phyloP scores from a whole-genome alignment of 2,888 invertebrate species.

The Willowsia nigromaculata region DNA sequence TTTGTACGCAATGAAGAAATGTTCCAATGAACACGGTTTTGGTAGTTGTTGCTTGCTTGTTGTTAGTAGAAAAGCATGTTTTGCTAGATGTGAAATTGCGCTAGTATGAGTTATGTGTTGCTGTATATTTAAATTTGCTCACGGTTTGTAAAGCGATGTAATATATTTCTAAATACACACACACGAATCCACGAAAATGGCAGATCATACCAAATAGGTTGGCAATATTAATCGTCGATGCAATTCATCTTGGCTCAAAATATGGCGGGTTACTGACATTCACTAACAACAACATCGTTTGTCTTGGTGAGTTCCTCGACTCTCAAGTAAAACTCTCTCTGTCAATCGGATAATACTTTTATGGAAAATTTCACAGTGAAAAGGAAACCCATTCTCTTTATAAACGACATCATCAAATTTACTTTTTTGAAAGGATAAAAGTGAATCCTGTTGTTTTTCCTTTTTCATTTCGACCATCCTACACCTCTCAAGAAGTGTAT shows the following conservation, averaged over 20 bases:
- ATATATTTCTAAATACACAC: not conserved
- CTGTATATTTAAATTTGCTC: not conserved
- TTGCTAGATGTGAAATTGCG: not conserved
- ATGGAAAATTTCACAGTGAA: not conserved
- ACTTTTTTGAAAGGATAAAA: not conserved
- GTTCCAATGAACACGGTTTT: not conserved
- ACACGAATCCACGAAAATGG: not conserved
- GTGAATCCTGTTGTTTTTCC: not conserved
- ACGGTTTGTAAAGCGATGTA: not conserved
- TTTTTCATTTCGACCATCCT: not conserved
- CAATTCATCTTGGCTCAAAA: not conserved
- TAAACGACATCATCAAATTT: not conserved
- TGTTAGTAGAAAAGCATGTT: not conserved
- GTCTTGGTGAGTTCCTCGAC: not conserved
- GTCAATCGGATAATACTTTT: not conserved
- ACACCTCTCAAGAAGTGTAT: not conserved
- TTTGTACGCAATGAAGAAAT: not conserved
- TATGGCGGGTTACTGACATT: slow-evolving; percentile 19
- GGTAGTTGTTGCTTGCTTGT: not conserved
- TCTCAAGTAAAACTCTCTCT: not conserved
- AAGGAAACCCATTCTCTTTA: not conserved
- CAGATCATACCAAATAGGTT: not conserved
- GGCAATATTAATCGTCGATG: not conserved
- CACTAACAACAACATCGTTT: not conserved
- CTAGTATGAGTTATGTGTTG: not conserved